phyloP scores from a whole-genome alignment of 2,888 invertebrate genomes.

The Timandra comae region DNA sequence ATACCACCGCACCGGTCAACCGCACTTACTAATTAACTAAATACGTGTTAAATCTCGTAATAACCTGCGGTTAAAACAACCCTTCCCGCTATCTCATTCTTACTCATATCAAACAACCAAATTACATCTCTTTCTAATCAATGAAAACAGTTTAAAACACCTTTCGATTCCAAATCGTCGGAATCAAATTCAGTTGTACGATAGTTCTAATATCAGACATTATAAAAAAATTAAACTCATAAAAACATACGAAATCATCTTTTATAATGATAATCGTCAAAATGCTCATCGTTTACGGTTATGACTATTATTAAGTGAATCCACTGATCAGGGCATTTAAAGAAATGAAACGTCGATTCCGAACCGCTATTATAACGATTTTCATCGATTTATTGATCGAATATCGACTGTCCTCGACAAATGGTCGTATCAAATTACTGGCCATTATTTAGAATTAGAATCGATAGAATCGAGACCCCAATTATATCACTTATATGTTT shows the following conservation, averaged over 20 bases:
- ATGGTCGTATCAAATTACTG: constrained; percentile 71
- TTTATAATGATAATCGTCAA: constrained; percentile 27
- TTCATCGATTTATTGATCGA: constrained; percentile 76
- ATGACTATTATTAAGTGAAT: constrained; percentile 72
- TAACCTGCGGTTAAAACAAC: constrained; percentile 67
- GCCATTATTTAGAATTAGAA: constrained; percentile 75
- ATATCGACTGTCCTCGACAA: constrained; percentile 75
- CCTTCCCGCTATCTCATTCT: constrained; percentile 49
- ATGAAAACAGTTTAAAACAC: too few relatives aligned
- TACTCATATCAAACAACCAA: constrained; percentile 17
- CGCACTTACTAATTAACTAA: constrained; percentile 73
- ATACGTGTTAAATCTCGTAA: constrained; percentile 73
- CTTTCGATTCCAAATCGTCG: constrained; percentile 1
- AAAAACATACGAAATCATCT: constrained; percentile 20
- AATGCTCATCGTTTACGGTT: constrained; percentile 62
- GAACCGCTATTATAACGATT: constrained; percentile 69
- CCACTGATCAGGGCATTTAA: constrained; percentile 72
- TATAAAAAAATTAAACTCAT: constrained; percentile 26
- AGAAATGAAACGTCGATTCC: constrained; percentile 74
- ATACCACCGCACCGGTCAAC: constrained; percentile 61
- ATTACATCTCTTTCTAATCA: constrained; percentile 33
- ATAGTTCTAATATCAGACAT: not conserved
- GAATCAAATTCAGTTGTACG: constrained; percentile 8
- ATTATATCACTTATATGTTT: constrained; percentile 78
- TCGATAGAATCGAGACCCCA: constrained; percentile 72